Base-by-base conservation (phyloP, 2,888 invertebrate species). In the Antheraea yamamai region DNA sequence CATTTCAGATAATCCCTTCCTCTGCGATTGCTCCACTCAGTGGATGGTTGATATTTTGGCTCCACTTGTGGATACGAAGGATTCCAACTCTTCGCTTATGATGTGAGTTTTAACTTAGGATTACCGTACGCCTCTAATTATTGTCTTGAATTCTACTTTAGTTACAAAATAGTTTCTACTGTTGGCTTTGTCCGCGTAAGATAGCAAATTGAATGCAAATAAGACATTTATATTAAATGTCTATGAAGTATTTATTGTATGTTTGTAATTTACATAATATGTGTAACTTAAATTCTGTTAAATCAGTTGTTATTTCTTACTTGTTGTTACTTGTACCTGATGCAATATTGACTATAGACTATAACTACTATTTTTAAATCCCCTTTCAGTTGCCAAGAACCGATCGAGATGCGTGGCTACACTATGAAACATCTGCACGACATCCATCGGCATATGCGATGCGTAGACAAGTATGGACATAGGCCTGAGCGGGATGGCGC, bases 11-110 rank as follows among this genome's bases (percentile, higher is more conserved):
- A 98, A 98, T 87, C 96, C 97, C 0, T 98, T 96, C 96, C 92
- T 95, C 47, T 98, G 98, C 85, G 97, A 98, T 87, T 97, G 97
- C 83, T 95, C 96, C 77, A 97, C 98, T 76, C 96, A 97, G 83
- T 97, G 97, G 96, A 95, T 98, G 91, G 96, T 97, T 23, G 95
- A 96, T 55, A 91, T 95, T n/a, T 88, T 97, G 72, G 95, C 96
- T 71, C 95, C 95, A 0, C 86, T 95, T 26, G 94, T 96, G 2
- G 91, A 95, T 4, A 86, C 85, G 26, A 91, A 91, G 64, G 88
- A 91, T 0, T 86, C 87, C 0, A 93, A 93, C 20, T 84, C 95
- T 0, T 87, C 91, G 23, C 87, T 90, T 52, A 92, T 96, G 87
- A 85, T 89, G 96, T 96, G 88, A 88, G 92, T 87, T 52, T 72